phyloP scores from a whole-genome alignment of 2,797 vertebrate species.

The Acanthopagrus latus region DNA sequence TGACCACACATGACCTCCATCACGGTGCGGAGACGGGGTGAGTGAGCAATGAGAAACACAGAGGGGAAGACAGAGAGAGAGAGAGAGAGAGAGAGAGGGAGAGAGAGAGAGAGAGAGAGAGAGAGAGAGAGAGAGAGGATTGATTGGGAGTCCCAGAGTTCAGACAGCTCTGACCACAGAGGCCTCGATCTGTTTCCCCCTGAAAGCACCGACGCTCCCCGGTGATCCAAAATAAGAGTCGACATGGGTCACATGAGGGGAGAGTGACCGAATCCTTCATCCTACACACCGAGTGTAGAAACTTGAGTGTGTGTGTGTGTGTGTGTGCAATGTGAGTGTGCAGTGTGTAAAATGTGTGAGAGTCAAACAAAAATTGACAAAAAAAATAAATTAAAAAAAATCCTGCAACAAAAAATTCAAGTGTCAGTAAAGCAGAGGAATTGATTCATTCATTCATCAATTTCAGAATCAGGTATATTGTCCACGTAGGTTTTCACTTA shows the following conservation, averaged over 20 bases:
- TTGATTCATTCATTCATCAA: background rate
- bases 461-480: background rate
- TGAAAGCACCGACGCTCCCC: slow-evolving; percentile 44
- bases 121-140: slow-evolving; percentile 49
- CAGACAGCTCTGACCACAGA: slow-evolving; percentile 67
- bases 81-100: slow-evolving; percentile 40
- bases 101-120: slow-evolving; percentile 32
- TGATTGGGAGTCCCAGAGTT: slow-evolving; percentile 72
- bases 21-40: slow-evolving; percentile 47
- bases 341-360: too few relatives aligned
- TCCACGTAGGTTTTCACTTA: background rate
- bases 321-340: background rate
- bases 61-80: slow-evolving; percentile 31
- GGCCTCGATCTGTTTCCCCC: slow-evolving; percentile 62
- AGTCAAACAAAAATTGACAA: too few relatives aligned
- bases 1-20: slow-evolving; percentile 80
- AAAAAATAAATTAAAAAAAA: background rate
- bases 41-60: slow-evolving; percentile 58
- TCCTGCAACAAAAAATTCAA: background rate
- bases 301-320: background rate
- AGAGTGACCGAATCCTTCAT: slow-evolving; percentile 25
- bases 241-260: slow-evolving; percentile 31
- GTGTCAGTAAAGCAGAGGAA: background rate
- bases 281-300: background rate
- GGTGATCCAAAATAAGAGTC: slow-evolving; percentile 51